A percentile compares a stretch with the other conserved stretches of the same genome.
phyloP scores from a whole-genome alignment of 2,797 vertebrate species.

The Cephalopachus bancanus region DNA sequence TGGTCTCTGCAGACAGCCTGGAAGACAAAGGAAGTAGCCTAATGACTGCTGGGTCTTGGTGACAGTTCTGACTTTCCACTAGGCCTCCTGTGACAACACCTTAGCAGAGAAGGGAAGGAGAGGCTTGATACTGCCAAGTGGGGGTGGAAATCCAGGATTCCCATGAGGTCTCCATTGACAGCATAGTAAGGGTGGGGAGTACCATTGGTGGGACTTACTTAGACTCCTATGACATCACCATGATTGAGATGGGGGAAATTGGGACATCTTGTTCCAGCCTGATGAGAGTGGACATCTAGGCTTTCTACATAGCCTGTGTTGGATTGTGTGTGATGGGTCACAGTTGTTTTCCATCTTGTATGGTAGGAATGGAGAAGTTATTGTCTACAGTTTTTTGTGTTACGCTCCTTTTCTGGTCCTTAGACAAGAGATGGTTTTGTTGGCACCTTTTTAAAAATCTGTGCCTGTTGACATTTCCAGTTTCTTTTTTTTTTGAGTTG shows the following conservation, averaged over 20 bases:
- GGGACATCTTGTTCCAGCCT: neutral
- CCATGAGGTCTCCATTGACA: fast-evolving
- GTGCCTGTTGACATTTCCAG: neutral
- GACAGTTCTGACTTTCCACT: neutral
- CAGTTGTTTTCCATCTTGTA: neutral
- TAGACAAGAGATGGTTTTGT: neutral
- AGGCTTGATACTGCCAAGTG: neutral
- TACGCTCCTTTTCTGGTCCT: neutral
- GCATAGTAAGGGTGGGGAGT: neutral
- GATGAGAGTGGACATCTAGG: neutral
- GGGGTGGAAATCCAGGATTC: neutral
- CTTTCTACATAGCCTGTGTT: neutral
- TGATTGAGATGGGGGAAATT: neutral
- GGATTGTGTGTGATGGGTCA: neutral
- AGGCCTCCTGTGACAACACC: neutral
- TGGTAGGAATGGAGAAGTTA: neutral
- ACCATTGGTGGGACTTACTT: neutral
- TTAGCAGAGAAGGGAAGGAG: neutral
- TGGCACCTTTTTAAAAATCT: constrained; percentile 1
- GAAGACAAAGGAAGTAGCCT: neutral
- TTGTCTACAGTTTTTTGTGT: neutral
- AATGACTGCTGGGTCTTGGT: neutral
- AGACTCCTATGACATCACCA: neutral
- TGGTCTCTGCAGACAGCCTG: neutral
- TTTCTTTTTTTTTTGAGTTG: neutral